A percentile compares a stretch with the other conserved stretches of the same genome.
Evolutionary conservation across 2,888 invertebrate genomes (phyloP).

Genomic region (Hirtodrosophila confusa): DNA sequence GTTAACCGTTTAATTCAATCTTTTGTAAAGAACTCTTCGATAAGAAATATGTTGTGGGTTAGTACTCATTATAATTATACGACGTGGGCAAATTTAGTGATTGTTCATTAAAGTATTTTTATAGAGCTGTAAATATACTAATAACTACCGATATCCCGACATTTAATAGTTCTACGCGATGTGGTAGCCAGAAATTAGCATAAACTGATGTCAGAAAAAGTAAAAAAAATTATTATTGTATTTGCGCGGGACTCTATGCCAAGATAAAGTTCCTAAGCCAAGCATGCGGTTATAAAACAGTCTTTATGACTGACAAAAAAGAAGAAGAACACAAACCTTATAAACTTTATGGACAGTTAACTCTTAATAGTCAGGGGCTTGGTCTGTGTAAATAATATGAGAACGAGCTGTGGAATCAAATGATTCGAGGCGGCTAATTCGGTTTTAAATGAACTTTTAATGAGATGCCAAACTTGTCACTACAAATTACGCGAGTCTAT

Average conservation of each 20-base stretch:
- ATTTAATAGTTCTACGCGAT: neutral
- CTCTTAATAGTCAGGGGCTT: neutral
- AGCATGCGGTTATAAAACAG: slow-evolving; percentile 19
- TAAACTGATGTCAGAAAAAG: neutral
- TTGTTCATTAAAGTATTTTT: slow-evolving; percentile 17
- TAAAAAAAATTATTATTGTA: neutral
- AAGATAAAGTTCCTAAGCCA: slow-evolving; percentile 3
- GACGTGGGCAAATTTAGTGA: neutral
- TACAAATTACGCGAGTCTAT: slow-evolving; percentile 73
- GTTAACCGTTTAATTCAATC: too few species aligned
- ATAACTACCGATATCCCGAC: slow-evolving; percentile 6
- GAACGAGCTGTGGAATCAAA: slow-evolving; percentile 17
- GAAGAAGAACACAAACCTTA: slow-evolving; percentile 1
- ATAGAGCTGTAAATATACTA: neutral
- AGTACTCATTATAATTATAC: neutral
- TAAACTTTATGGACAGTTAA: slow-evolving; percentile 53
- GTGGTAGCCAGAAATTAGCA: slow-evolving; percentile 19
- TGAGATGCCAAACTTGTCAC: slow-evolving; percentile 74
- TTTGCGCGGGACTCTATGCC: neutral
- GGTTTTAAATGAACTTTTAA: slow-evolving; percentile 43
- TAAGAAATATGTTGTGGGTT: neutral
- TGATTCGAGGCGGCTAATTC: slow-evolving; percentile 49
- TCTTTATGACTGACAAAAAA: slow-evolving; percentile 28
- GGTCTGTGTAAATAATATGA: neutral
- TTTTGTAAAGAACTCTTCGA: too few species aligned